Conservation (phyloP, 2,113 vertebrate species). For the Struthidea cinerea region DNA sequence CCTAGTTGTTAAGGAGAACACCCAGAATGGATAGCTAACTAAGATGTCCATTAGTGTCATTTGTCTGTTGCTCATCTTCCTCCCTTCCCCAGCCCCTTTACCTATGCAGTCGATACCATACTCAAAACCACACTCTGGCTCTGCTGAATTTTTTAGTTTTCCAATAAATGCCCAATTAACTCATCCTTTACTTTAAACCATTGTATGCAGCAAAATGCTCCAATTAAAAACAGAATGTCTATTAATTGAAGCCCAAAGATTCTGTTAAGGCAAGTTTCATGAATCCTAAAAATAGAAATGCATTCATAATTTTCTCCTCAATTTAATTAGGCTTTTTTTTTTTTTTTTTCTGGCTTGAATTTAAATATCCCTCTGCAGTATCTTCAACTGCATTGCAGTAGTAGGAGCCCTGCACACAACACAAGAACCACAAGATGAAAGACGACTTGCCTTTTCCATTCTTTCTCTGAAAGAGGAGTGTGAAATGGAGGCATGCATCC, state of each 20-base stretch:
- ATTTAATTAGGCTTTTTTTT: slow-evolving; percentile 36
- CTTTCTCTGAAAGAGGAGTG: background rate
- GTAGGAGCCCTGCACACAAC: background rate
- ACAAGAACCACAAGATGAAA: background rate
- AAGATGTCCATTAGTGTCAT: background rate
- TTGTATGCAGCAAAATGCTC: background rate
- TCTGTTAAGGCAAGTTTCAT: background rate
- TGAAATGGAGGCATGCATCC: background rate
- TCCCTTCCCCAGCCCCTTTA: background rate
- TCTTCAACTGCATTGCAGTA: slow-evolving; percentile 58
- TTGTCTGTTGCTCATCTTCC: background rate
- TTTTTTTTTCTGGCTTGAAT: background rate
- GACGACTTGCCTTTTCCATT: background rate
- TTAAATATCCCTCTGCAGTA: slow-evolving; percentile 55
- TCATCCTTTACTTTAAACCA: background rate
- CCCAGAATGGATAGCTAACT: background rate
- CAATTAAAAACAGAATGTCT: slow-evolving; percentile 34
- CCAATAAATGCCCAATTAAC: background rate
- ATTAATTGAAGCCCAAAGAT: slow-evolving; percentile 35
- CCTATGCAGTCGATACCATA: background rate
- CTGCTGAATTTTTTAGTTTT: background rate
- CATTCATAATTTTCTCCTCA: slow-evolving; percentile 50
- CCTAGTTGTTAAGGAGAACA: background rate
- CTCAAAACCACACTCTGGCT: background rate
- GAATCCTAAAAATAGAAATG: slow-evolving; percentile 44